These are phyloP conservation scores for Melanotaenia duboulayi DNA, from an alignment of 2,113 vertebrate species.

Conservation along the genomic window DNA sequence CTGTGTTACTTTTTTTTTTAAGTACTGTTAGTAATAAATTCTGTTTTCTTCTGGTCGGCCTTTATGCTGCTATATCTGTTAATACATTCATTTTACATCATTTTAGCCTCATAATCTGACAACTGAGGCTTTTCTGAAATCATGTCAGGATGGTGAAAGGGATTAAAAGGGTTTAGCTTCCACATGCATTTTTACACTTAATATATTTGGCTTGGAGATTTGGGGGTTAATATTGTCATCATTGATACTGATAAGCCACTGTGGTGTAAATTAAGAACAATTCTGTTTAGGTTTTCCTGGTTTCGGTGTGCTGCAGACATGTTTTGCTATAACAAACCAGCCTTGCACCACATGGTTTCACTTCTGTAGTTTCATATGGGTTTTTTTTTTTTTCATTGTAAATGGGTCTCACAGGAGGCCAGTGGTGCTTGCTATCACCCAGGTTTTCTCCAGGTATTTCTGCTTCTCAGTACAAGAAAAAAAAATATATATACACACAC, in stretches of 20 bases:
- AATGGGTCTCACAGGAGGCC: conserved; percentile 26
- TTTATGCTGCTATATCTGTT: too few species aligned
- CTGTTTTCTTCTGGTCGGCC: too few species aligned
- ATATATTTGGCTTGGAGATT: too few species aligned
- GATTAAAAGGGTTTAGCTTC: too few species aligned
- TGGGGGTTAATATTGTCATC: conserved; percentile 6
- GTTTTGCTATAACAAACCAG: conserved; percentile 40
- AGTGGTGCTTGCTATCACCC: background rate
- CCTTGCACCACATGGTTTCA: conserved; percentile 10
- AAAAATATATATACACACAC: too few species aligned
- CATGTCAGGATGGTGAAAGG: too few species aligned
- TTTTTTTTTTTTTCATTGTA: conserved; percentile 5
- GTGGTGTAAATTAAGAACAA: conserved; percentile 53
- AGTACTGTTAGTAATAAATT: too few species aligned
- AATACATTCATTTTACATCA: too few species aligned
- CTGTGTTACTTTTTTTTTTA: too few species aligned
- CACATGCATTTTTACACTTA: too few species aligned
- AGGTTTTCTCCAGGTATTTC: conserved; percentile 18
- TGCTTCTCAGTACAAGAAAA: background rate
- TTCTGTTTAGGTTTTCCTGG: conserved; percentile 56
- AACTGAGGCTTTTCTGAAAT: too few species aligned
- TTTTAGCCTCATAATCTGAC: too few species aligned
- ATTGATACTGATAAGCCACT: conserved; percentile 14
- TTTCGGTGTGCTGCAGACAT: conserved; percentile 37
- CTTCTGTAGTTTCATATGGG: background rate